These are phyloP conservation scores for Drosophila maculinotata DNA, from an alignment of 2,888 invertebrate genomes.

Conservation along the genomic window DNA sequence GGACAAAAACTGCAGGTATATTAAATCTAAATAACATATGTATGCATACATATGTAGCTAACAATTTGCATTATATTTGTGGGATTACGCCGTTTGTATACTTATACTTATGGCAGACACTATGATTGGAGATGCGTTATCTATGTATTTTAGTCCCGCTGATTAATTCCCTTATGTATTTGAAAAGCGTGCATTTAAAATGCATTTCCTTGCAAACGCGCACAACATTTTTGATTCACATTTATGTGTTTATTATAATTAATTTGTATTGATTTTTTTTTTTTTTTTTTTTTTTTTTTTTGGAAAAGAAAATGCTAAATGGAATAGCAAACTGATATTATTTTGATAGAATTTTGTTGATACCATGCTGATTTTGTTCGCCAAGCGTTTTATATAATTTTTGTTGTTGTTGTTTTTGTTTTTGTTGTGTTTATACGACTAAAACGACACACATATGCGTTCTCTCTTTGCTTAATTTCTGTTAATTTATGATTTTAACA, in stretches of 20 bases:
- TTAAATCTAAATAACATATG: not conserved
- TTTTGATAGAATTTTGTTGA: not conserved
- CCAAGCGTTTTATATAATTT: conserved; percentile 18
- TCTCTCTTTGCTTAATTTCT: conserved; percentile 27
- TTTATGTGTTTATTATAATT: no score
- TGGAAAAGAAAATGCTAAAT: not conserved
- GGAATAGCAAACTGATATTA: not conserved
- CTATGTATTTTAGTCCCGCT: no score
- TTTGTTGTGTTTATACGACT: conserved; percentile 26
- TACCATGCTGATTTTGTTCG: conserved; percentile 5
- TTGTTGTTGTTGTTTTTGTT: conserved; percentile 4
- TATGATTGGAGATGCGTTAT: conserved; percentile 1
- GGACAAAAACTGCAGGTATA: conserved; percentile 17
- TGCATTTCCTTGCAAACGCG: conserved; percentile 4
- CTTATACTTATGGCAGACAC: conserved; percentile 10
- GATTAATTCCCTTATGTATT: conserved; percentile 2
- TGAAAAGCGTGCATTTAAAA: not conserved
- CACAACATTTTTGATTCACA: not conserved
- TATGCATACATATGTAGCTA: conserved; percentile 13
- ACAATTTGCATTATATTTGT: no score
- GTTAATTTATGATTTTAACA: conserved; percentile 51
- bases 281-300: not conserved
- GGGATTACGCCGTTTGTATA: no score
- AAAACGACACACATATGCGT: conserved; percentile 24
- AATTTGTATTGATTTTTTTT: conserved; percentile 12